A percentile compares a stretch with the other conserved stretches of the same genome.
These are phyloP conservation scores for Drosophila cognata DNA, from an alignment of 2,888 invertebrate genomes.

Conservation along the genomic window DNA sequence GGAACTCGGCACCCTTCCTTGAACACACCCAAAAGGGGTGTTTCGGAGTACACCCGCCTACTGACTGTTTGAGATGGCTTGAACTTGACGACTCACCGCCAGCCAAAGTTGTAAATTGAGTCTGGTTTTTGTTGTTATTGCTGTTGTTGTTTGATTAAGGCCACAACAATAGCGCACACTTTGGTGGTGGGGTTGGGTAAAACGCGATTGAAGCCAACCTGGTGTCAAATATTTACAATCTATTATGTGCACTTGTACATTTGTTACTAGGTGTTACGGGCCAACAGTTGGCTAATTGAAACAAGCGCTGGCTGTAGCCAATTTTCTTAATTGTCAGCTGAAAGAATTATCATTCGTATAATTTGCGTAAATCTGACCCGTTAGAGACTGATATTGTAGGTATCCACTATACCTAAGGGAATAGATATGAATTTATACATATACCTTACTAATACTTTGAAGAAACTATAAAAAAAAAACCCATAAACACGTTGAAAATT, in stretches of 20 bases:
- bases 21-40: constrained; percentile 23
- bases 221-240: constrained; percentile 78
- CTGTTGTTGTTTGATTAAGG: constrained; percentile 65
- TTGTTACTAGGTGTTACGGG: constrained; percentile 56
- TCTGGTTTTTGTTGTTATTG: constrained; percentile 48
- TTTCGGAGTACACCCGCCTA: not conserved
- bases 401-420: not conserved
- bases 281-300: constrained; percentile 65
- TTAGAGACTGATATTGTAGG: not conserved
- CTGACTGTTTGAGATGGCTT: constrained; percentile 17
- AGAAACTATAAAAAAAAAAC: constrained; percentile 1
- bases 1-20: constrained; percentile 29
- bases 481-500: constrained; percentile 20
- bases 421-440: not conserved
- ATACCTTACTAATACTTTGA: not conserved
- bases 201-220: constrained; percentile 36
- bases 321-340: constrained; percentile 69
- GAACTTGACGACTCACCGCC: constrained; percentile 53
- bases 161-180: constrained; percentile 58
- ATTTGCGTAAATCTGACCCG: not conserved
- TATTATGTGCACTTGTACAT: constrained; percentile 59
- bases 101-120: constrained; percentile 61
- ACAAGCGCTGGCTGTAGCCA: constrained; percentile 48
- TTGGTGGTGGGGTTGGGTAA: constrained; percentile 45
- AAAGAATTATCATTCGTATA: constrained; percentile 15